Base-by-base conservation (phyloP, 37 sponge, comb jelly and placozoan species). In the Oopsacas minuta region DNA sequence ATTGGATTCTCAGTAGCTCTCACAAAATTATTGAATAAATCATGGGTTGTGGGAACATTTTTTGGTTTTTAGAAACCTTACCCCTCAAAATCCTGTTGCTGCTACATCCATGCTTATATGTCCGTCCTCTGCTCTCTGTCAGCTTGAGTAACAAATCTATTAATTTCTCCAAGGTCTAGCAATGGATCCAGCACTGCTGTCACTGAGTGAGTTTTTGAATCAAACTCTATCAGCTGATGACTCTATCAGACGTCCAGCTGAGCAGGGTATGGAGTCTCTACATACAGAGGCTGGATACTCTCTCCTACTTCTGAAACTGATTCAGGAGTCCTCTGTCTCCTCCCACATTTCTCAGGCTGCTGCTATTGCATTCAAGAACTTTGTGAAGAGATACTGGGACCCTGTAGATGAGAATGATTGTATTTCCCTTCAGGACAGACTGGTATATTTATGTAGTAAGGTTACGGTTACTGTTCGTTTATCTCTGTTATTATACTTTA, bases 361-460 rank as follows among this genome's bases (percentile, higher is more conserved):
- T 22, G 85, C 93, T 20, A 91, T 99, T 36, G 88, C 91, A 28
- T 99, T 99, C 85, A 99, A 99, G 92, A 99, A 99, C 81, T 92
- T 90, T 53, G 88, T 99, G 12, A 93, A 92, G 90, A 83, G 90
- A 12, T 87, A 96, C 83, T 99, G 99, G 99, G 83, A 91, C 10
- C 52, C 91, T 5, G 90, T 86, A 23, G 88, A 88, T 22, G 92
- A 87, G 22, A 38, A 69, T 5, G 75, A 61, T 3, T n/a, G 5
- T n/a, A 61, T 61, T 3, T 61, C 83, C 3, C 39, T 38, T 15
- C n/a, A 12, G 42, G 83, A 82, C 36, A 82, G 36, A 23, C 83
- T 36, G 83, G 83, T 82, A 82, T 28, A 42, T n/a, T n/a, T n/a
- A n/a, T n/a, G n/a, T n/a, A n/a, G n/a, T n/a, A n/a, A n/a, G n/a